phyloP scores from a whole-genome alignment of 2,113 vertebrate species.

The Scomber japonicus region DNA sequence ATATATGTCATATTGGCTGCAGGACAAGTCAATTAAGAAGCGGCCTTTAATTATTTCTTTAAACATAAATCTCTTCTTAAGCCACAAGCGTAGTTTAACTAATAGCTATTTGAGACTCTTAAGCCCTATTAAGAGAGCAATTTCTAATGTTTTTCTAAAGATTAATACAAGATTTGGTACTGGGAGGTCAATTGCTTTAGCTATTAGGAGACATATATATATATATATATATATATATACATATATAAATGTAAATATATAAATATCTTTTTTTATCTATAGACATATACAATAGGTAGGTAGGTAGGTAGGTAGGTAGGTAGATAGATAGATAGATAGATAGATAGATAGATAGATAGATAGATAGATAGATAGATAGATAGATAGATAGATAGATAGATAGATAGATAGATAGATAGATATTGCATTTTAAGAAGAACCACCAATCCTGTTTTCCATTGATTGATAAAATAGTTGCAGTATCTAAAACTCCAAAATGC shows the following conservation, averaged over 20 bases:
- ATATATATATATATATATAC: too few species aligned
- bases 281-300: too few species aligned
- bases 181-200: conserved; percentile 25
- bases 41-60: conserved; percentile 81
- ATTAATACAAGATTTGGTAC: conserved; percentile 62
- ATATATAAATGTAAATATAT: too few species aligned
- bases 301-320: too few species aligned
- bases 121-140: conserved; percentile 67
- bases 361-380: too few species aligned
- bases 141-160: conserved; percentile 51
- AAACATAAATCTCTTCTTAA: conserved; percentile 81
- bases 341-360: too few species aligned
- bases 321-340: too few species aligned
- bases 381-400: too few species aligned
- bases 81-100: conserved; percentile 68
- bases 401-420: too few species aligned
- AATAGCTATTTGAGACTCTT: conserved; percentile 71
- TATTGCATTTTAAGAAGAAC: not conserved
- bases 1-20: conserved; percentile 80
- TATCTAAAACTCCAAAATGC: not conserved
- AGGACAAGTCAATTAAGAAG: conserved; percentile 79
- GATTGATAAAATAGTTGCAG: not conserved
- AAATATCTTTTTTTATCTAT: too few species aligned
- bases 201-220: not conserved
- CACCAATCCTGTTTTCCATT: not conserved